Evolutionary conservation across 1,140 invertebrate species (phyloP).

Genomic region (Bombus breviceps): DNA sequence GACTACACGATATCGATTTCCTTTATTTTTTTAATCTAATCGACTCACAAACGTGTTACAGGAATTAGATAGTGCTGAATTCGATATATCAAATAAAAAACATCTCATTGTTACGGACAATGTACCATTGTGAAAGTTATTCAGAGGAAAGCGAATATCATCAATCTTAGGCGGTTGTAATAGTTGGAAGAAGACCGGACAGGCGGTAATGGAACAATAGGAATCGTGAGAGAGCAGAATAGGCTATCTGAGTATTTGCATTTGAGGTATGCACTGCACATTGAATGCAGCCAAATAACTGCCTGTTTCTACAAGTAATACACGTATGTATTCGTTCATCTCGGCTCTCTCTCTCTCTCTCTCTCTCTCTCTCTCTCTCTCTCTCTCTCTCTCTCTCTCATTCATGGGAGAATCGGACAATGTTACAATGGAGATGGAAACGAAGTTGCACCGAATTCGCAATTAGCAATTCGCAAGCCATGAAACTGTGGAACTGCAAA

Average conservation of each 20-base stretch:
- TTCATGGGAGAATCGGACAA: constrained; percentile 5
- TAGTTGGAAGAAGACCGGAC: constrained; percentile 12
- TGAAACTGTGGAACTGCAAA: constrained; percentile 32
- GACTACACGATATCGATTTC: neutral
- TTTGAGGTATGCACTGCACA: constrained; percentile 46
- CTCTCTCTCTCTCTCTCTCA: neutral
- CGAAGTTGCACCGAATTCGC: constrained; percentile 35
- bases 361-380: too few species aligned
- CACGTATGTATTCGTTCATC: neutral
- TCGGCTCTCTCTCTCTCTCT: neutral
- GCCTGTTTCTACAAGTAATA: constrained; percentile 11
- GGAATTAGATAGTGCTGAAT: neutral
- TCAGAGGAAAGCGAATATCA: constrained; percentile 16
- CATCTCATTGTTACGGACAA: neutral
- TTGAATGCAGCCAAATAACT: constrained; percentile 49
- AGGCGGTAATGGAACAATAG: constrained; percentile 58
- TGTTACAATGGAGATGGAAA: constrained; percentile 51
- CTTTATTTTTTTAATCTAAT: neutral
- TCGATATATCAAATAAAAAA: neutral
- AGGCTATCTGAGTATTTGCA: constrained; percentile 51
- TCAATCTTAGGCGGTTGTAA: constrained; percentile 6
- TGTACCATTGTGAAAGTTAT: constrained; percentile 30
- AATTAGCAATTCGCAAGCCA: constrained; percentile 2
- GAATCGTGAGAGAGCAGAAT: constrained; percentile 25
- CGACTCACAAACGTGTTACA: neutral